These are phyloP conservation scores for Panagrolaimus sp. DNA, from an alignment of 1,140 invertebrate species.

Conservation along the genomic window DNA sequence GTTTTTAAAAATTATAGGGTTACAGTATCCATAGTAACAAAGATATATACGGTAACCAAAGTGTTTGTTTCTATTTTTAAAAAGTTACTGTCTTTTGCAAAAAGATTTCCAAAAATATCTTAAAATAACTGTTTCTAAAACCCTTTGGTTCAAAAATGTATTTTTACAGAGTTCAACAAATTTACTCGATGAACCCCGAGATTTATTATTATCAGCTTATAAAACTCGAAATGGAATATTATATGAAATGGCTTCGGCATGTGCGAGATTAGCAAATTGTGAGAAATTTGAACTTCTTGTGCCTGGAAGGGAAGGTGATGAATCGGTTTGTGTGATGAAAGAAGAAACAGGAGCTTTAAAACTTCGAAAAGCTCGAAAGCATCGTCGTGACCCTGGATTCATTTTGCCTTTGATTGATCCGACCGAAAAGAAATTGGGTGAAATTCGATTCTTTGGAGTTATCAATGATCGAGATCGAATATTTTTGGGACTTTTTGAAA, in stretches of 20 bases:
- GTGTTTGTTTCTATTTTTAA: too few relatives aligned
- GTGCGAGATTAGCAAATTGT: constrained; percentile 44
- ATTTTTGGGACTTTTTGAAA: constrained; percentile 45
- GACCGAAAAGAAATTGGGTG: constrained; percentile 23
- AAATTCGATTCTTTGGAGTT: constrained; percentile 48
- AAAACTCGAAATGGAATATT: constrained; percentile 40
- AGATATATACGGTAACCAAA: neutral
- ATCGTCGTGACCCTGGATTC: neutral
- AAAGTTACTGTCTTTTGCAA: neutral
- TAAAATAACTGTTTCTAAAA: neutral
- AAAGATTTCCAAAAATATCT: neutral
- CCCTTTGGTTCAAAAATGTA: neutral
- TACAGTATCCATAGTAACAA: too few relatives aligned
- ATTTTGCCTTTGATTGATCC: constrained; percentile 11
- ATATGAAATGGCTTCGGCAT: constrained; percentile 47
- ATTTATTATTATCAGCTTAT: constrained; percentile 22
- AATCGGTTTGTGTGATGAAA: constrained; percentile 18
- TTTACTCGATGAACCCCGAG: constrained; percentile 24
- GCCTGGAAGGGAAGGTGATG: constrained; percentile 9
- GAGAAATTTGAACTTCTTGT: constrained; percentile 47
- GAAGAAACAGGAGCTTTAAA: constrained; percentile 29
- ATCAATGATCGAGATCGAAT: constrained; percentile 45
- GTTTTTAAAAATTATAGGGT: too few relatives aligned
- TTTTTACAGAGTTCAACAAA: neutral
- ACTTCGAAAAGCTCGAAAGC: constrained; percentile 24